These are phyloP conservation scores for Troides helena DNA, from an alignment of 2,888 invertebrate species.

Conservation along the genomic window DNA sequence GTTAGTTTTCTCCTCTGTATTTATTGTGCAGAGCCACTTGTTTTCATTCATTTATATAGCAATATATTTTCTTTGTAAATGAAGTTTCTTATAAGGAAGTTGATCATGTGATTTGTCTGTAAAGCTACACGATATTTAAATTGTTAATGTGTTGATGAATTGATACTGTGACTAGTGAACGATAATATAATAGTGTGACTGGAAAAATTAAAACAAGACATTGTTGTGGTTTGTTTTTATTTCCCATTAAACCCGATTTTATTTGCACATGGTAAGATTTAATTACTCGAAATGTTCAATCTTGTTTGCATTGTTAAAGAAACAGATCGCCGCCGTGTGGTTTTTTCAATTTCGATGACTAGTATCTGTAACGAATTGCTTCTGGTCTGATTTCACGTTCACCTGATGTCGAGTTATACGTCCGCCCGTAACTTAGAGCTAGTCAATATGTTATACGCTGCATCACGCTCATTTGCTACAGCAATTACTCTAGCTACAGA, in stretches of 20 bases:
- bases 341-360: too few relatives aligned
- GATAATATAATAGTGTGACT: slow-evolving; percentile 6
- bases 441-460: too few relatives aligned
- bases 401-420: too few relatives aligned
- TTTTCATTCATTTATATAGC: not conserved
- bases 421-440: too few relatives aligned
- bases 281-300: not conserved
- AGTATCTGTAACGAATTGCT: too few relatives aligned
- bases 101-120: slow-evolving; percentile 16
- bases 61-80: slow-evolving; percentile 8
- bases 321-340: too few relatives aligned
- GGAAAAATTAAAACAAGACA: slow-evolving; percentile 17
- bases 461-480: too few relatives aligned
- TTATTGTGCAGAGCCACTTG: slow-evolving; percentile 1
- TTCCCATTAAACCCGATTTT: not conserved
- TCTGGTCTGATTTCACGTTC: too few relatives aligned
- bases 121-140: slow-evolving; percentile 8
- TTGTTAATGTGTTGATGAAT: slow-evolving; percentile 9
- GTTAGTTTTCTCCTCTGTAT: not conserved
- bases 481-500: too few relatives aligned
- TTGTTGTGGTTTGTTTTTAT: slow-evolving; percentile 19
- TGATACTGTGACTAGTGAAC: slow-evolving; percentile 9
- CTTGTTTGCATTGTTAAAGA: not conserved
- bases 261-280: not conserved
- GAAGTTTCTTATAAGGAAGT: slow-evolving; percentile 9